Evolutionary conservation across 64 coral and sea anemone species (phyloP).

Genomic region (Astreopora myriophthalma): DNA sequence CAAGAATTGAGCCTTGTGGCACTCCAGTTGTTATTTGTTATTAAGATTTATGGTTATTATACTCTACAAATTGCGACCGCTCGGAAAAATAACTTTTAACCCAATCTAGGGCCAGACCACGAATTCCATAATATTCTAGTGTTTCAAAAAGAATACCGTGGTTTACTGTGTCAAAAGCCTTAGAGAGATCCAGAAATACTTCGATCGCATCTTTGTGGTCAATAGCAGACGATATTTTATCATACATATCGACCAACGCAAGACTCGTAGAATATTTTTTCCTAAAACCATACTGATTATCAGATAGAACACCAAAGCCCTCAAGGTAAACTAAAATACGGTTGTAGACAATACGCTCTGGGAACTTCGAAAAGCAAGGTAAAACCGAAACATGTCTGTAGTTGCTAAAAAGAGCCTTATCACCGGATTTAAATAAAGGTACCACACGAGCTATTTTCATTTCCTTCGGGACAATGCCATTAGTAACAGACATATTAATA

Average conservation of each 20-base stretch:
- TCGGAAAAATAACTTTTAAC: neutral
- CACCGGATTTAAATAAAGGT: too few relatives aligned
- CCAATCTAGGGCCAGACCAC: neutral
- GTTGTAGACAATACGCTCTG: conserved; percentile 33
- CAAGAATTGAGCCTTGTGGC: neutral
- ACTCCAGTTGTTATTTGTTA: neutral
- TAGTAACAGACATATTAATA: neutral
- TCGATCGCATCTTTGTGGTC: too few relatives aligned
- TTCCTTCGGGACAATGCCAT: neutral
- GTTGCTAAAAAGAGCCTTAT: neutral
- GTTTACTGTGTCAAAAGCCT: conserved; percentile 20
- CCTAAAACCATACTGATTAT: conserved; percentile 25
- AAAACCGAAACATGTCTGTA: conserved; percentile 52
- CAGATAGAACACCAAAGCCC: neutral
- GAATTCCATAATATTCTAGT: neutral
- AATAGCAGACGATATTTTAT: neutral
- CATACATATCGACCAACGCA: neutral
- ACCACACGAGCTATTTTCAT: too few relatives aligned
- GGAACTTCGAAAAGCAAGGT: conserved; percentile 30
- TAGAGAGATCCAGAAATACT: neutral
- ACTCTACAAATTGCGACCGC: neutral
- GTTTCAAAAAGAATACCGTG: neutral
- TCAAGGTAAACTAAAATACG: conserved; percentile 1
- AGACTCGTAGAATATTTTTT: neutral
- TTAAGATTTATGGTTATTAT: too few relatives aligned